Conservation (phyloP, 2,797 vertebrate genomes). For the Aphelocoma californica region DNA sequence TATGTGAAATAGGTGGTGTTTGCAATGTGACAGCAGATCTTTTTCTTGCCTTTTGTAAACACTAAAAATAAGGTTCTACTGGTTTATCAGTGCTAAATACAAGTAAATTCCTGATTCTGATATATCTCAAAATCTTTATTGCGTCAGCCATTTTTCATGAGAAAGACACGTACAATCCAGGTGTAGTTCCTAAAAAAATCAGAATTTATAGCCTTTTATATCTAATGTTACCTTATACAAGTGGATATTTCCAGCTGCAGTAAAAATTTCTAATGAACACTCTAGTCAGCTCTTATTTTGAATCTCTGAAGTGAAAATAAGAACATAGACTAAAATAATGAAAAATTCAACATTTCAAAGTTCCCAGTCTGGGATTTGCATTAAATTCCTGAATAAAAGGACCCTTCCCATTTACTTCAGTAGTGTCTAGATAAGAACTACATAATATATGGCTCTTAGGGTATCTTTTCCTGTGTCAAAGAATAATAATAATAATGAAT, state of each 20-base stretch:
- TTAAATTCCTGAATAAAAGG: background rate
- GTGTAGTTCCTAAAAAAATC: background rate
- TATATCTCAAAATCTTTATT: slow-evolving; percentile 7
- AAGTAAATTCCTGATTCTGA: background rate
- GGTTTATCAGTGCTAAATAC: background rate
- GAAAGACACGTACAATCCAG: background rate
- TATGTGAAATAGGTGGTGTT: slow-evolving; percentile 5
- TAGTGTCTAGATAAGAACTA: background rate
- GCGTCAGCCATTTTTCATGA: background rate
- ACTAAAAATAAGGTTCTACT: background rate
- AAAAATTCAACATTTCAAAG: background rate
- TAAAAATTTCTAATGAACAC: background rate
- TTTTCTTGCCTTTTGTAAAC: slow-evolving; percentile 2
- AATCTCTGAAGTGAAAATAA: slow-evolving; percentile 35
- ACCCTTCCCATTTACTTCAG: background rate
- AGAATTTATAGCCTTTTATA: background rate
- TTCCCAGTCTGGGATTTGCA: background rate
- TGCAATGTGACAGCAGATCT: background rate
- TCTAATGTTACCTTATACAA: background rate
- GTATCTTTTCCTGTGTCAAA: background rate
- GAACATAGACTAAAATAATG: background rate
- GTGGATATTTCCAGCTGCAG: background rate
- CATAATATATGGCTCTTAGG: accelerated
- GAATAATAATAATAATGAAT: background rate
- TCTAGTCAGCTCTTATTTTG: background rate